These are phyloP conservation scores for Plumapathes pennacea DNA, from an alignment of 92 coral and sea anemone genomes.

Conservation along the genomic window DNA sequence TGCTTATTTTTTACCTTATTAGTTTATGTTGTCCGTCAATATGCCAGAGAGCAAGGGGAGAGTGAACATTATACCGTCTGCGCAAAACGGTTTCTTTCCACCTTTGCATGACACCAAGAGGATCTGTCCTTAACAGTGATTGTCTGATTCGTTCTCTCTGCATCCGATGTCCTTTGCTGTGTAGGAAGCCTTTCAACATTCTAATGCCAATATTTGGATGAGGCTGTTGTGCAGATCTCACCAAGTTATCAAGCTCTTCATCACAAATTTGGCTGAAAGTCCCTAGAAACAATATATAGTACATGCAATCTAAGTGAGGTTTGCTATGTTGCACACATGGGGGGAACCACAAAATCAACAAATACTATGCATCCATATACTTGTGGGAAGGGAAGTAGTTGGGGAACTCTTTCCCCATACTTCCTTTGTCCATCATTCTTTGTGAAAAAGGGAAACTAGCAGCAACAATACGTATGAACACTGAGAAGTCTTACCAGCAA, in stretches of 20 bases:
- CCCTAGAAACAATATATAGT: no score
- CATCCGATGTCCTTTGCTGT: slow-evolving; percentile 26
- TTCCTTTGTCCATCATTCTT: no score
- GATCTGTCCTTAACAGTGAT: slow-evolving; percentile 50
- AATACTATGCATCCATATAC: no score
- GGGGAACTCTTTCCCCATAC: no score
- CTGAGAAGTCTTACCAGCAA: slow-evolving; percentile 62
- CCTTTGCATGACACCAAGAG: slow-evolving; percentile 41
- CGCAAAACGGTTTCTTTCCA: slow-evolving; percentile 31
- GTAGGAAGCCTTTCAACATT: slow-evolving; percentile 16
- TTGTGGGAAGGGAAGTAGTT: no score
- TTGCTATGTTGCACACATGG: no score
- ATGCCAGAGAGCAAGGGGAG: slow-evolving; percentile 54
- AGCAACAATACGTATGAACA: no score
- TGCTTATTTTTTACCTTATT: slow-evolving; percentile 33
- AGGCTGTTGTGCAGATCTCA: slow-evolving; percentile 7
- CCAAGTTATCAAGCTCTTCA: slow-evolving; percentile 20
- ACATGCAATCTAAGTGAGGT: no score
- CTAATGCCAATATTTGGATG: slow-evolving; percentile 18
- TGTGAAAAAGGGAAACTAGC: no score
- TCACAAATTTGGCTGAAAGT: slow-evolving; percentile 4
- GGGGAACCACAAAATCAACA: no score
- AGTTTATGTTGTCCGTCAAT: slow-evolving; percentile 54
- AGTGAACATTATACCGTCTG: slow-evolving; percentile 42
- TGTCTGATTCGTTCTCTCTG: slow-evolving; percentile 56